Conservation (phyloP, 2,113 vertebrate species). For the Coreoperca whiteheadi region DNA sequence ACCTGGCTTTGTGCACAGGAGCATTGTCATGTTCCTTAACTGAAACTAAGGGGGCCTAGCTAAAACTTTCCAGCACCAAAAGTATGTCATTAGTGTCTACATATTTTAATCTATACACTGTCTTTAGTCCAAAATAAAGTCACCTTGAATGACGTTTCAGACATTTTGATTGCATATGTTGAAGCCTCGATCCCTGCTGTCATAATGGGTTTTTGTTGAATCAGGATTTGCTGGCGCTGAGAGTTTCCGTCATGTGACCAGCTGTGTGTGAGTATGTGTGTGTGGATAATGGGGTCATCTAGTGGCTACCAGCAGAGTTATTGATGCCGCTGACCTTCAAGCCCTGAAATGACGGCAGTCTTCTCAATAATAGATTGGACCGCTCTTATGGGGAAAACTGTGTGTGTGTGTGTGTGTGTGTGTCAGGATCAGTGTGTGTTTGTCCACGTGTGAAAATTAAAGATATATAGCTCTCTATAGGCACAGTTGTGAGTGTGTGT, state of each 20-base stretch:
- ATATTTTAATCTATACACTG: not conserved
- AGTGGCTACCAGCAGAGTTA: slow-evolving; percentile 62
- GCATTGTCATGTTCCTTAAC: not conserved
- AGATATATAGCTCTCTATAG: slow-evolving; percentile 32
- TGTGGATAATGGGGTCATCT: slow-evolving; percentile 13
- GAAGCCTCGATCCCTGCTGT: not conserved
- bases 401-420: slow-evolving; percentile 17
- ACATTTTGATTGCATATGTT: not conserved
- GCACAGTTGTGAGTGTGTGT: slow-evolving; percentile 12
- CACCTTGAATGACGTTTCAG: not conserved
- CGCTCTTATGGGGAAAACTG: slow-evolving; percentile 57
- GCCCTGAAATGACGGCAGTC: slow-evolving; percentile 63
- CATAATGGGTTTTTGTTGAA: slow-evolving; percentile 9
- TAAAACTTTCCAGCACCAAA: not conserved
- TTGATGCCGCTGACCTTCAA: slow-evolving; percentile 78
- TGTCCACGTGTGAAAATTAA: slow-evolving; percentile 30
- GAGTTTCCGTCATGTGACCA: slow-evolving; percentile 39
- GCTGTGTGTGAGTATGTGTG: slow-evolving; percentile 17
- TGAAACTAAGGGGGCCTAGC: too few relatives aligned
- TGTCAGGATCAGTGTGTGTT: slow-evolving; percentile 8
- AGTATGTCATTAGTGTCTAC: not conserved
- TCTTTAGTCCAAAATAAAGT: not conserved
- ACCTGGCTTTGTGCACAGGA: too few relatives aligned
- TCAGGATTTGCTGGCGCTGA: slow-evolving; percentile 5
- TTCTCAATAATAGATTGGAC: slow-evolving; percentile 76